These are phyloP conservation scores for Haemorhous mexicanus DNA, from an alignment of 2,113 vertebrate genomes.

Conservation along the genomic window DNA sequence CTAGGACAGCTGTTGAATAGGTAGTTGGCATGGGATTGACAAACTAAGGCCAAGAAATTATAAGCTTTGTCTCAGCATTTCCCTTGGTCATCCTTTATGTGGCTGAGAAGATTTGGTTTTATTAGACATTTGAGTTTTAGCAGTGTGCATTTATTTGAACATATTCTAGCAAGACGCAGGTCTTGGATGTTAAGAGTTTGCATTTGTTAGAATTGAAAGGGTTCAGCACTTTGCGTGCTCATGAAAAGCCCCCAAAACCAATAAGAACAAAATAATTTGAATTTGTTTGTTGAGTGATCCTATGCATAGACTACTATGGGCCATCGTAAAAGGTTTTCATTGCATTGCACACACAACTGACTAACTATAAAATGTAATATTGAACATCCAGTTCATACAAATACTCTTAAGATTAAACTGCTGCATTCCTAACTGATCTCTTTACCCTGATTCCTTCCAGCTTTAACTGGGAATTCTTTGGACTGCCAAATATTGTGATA, in stretches of 20 bases:
- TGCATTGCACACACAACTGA: neutral
- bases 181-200: neutral
- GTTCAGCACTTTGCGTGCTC: neutral
- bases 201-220: neutral
- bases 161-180: neutral
- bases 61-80: neutral
- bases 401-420: neutral
- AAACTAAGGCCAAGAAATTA: neutral
- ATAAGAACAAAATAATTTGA: neutral
- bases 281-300: neutral
- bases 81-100: neutral
- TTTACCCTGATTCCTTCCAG: slow-evolving; percentile 3
- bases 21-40: neutral
- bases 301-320: neutral
- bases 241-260: fast-evolving
- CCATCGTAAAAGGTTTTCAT: neutral
- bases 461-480: neutral
- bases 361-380: neutral
- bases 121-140: neutral
- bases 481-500: neutral
- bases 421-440: neutral
- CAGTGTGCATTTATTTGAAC: neutral
- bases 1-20: neutral
- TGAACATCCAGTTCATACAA: neutral
- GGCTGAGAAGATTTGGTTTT: neutral